phyloP scores from a whole-genome alignment of 2,888 invertebrate species.

The Pomacea canaliculata region DNA sequence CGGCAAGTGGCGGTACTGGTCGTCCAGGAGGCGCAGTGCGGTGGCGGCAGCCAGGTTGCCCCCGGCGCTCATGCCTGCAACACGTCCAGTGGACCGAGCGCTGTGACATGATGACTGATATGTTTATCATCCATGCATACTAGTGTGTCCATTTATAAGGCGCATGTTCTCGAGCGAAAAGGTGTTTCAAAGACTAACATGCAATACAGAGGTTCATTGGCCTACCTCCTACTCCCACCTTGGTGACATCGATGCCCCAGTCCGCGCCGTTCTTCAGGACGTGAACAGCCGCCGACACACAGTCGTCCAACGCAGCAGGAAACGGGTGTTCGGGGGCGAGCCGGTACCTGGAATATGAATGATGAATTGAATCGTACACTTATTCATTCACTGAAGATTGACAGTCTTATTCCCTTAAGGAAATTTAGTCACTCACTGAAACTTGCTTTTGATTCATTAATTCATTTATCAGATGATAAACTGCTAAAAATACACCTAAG shows the following conservation, averaged over 20 bases:
- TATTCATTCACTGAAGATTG: no score
- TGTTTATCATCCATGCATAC: no score
- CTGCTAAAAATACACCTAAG: no score
- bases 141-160: no score
- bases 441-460: no score
- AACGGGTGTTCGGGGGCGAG: constrained; percentile 69
- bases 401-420: no score
- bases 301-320: constrained; percentile 68
- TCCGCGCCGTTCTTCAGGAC: constrained; percentile 51
- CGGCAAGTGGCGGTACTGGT: constrained; percentile 16
- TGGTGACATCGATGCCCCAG: constrained; percentile 46
- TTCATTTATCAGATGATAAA: no score
- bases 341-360: constrained; percentile 55
- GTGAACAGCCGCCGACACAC: constrained; percentile 60
- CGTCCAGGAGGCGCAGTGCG: constrained; percentile 5
- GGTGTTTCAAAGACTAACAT: no score
- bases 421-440: no score
- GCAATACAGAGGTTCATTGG: no score
- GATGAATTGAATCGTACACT: no score
- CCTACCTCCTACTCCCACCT: constrained; percentile 50
- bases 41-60: constrained; percentile 16
- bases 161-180: no score
- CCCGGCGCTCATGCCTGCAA: constrained; percentile 13
- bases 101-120: neutral
- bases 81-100: neutral